Evolutionary conservation across 2,888 invertebrate species (phyloP).

Genomic region (Tiliacea aurago): DNA sequence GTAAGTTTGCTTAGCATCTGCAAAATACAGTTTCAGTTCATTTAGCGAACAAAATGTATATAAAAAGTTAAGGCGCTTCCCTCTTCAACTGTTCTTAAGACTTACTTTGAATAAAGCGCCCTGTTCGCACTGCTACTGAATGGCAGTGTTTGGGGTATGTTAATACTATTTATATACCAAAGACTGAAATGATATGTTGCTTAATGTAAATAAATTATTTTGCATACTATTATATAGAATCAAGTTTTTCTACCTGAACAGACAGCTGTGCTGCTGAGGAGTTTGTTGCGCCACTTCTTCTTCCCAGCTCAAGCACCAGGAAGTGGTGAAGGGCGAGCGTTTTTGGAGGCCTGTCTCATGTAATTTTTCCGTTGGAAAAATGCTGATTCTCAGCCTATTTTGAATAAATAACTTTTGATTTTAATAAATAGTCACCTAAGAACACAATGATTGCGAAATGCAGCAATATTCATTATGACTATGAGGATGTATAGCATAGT

Average conservation of each 20-base stretch:
- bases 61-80: constrained; percentile 87
- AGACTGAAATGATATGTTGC: background rate
- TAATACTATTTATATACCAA: background rate
- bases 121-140: constrained; percentile 69
- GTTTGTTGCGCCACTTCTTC: too few relatives aligned
- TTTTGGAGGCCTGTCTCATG: too few relatives aligned
- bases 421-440: background rate
- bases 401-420: background rate
- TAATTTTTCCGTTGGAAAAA: too few relatives aligned
- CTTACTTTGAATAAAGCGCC: constrained; percentile 84
- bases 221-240: too few relatives aligned
- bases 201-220: too few relatives aligned
- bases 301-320: too few relatives aligned
- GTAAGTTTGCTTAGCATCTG: constrained; percentile 79
- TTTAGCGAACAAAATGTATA: constrained; percentile 87
- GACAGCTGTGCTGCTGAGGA: too few relatives aligned
- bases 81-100: constrained; percentile 84
- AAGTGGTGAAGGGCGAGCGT: too few relatives aligned
- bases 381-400: too few relatives aligned
- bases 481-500: background rate
- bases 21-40: constrained; percentile 87
- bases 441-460: background rate
- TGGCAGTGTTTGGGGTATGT: background rate
- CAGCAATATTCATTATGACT: too few relatives aligned
- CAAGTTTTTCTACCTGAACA: too few relatives aligned